phyloP scores from a whole-genome alignment of 2,888 invertebrate species.

The Microctonus aethiopoides region DNA sequence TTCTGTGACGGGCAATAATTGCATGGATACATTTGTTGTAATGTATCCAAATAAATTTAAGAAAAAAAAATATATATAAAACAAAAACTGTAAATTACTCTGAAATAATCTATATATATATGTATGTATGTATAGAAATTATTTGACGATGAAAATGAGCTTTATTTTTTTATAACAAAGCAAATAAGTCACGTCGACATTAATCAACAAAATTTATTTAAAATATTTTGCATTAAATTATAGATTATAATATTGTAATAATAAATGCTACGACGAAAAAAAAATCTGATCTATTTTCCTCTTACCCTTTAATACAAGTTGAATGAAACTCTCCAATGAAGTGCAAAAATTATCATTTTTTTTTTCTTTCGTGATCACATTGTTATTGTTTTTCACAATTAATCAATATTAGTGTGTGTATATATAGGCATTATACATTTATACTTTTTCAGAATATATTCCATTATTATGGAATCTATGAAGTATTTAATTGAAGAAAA shows the following conservation, averaged over 20 bases:
- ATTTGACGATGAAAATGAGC: neutral
- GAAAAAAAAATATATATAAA: neutral
- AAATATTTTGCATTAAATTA: neutral
- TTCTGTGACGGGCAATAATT: neutral
- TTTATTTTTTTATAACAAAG: neutral
- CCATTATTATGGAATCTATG: constrained; percentile 1
- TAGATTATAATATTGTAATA: neutral
- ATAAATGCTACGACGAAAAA: neutral
- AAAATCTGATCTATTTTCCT: neutral
- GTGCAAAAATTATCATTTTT: constrained; percentile 1
- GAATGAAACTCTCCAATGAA: neutral
- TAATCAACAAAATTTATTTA: neutral
- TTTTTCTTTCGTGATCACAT: neutral
- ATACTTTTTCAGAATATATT: neutral
- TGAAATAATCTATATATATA: neutral
- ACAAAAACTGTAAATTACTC: neutral
- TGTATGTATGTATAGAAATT: too few relatives aligned
- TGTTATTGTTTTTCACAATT: too few relatives aligned
- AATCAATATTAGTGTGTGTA: too few relatives aligned
- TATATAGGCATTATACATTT: neutral
- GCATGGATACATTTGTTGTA: neutral
- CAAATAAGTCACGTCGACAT: neutral
- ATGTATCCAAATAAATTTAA: neutral
- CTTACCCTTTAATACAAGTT: neutral
- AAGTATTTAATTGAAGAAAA: neutral